Conservation (phyloP, 1,140 invertebrate genomes). For the Drosophila azteca region DNA sequence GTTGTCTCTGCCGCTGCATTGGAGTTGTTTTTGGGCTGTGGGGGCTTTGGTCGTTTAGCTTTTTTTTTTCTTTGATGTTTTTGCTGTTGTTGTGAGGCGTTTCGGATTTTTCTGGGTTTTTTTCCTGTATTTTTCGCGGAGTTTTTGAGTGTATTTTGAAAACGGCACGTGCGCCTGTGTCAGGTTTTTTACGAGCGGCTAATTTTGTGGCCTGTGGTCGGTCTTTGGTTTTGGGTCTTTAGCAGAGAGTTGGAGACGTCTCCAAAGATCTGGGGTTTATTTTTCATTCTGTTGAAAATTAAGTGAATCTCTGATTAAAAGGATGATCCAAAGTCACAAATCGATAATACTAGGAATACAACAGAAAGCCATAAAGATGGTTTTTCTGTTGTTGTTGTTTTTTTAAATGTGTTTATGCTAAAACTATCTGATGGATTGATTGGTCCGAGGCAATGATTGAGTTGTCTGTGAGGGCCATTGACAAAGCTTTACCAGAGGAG, state of each 20-base stretch:
- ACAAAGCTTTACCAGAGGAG: constrained; percentile 32
- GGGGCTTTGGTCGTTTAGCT: constrained; percentile 28
- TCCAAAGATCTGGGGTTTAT: constrained; percentile 39
- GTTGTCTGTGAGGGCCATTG: constrained; percentile 60
- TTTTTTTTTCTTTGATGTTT: constrained; percentile 17
- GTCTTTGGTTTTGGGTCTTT: constrained; percentile 49
- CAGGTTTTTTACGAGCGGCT: constrained; percentile 78
- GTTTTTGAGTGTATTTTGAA: constrained; percentile 63
- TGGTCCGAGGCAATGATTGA: constrained; percentile 58
- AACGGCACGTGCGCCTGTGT: constrained; percentile 81
- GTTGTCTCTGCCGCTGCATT: constrained; percentile 54
- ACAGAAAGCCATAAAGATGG: constrained; percentile 29
- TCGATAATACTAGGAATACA: constrained; percentile 51
- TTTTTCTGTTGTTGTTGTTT: constrained; percentile 33
- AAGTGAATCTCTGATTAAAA: constrained; percentile 58
- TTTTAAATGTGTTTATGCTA: constrained; percentile 42
- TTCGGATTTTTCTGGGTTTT: constrained; percentile 46
- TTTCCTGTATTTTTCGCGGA: constrained; percentile 59
- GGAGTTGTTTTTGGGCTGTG: constrained; percentile 49
- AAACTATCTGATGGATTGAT: constrained; percentile 73
- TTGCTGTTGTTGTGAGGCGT: constrained; percentile 41
- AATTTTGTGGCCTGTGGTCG: constrained; percentile 61
- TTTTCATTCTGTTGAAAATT: constrained; percentile 44
- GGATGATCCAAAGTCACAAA: constrained; percentile 38
- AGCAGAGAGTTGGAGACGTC: constrained; percentile 24